These are phyloP conservation scores for Meloidogyne chitwoodi DNA, from an alignment of 1,140 invertebrate genomes.

Conservation along the genomic window DNA sequence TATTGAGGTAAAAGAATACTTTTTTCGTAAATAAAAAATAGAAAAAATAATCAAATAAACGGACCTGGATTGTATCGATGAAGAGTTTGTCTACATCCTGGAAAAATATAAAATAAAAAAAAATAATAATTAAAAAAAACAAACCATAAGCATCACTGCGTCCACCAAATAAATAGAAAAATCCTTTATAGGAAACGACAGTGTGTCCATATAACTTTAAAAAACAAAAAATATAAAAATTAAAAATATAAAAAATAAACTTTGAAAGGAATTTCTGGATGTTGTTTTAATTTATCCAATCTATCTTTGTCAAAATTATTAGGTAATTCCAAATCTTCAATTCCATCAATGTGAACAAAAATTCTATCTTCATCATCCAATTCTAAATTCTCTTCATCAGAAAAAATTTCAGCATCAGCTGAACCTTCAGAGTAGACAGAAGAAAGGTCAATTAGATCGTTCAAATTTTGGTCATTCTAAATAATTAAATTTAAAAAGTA, in stretches of 20 bases:
- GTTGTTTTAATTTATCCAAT: conserved; percentile 6
- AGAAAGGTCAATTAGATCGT: neutral
- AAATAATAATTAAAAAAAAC: neutral
- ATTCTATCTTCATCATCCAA: conserved; percentile 21
- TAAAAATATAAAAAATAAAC: neutral
- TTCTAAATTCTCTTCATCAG: neutral
- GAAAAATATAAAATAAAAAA: conserved; percentile 27
- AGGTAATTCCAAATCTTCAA: neutral
- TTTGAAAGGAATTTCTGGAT: conserved; percentile 19
- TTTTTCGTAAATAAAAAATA: neutral
- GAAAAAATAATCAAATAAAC: conserved; percentile 36
- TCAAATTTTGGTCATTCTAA: neutral
- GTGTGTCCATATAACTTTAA: conserved; percentile 78
- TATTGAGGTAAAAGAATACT: neutral
- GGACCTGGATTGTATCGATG: conserved; percentile 75
- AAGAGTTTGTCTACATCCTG: conserved; percentile 72
- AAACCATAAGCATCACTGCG: conserved; percentile 70
- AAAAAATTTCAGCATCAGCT: conserved; percentile 19
- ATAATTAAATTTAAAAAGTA: no score
- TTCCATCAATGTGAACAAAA: neutral
- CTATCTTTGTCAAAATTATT: neutral
- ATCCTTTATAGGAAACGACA: conserved; percentile 72
- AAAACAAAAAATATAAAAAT: conserved; percentile 37
- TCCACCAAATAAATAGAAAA: conserved; percentile 83
- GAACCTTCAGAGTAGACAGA: neutral